Evolutionary conservation across 92 coral and sea anemone species (phyloP), one percentile per base, ranked within the genome.

Genomic region (Montipora capitata): DNA sequence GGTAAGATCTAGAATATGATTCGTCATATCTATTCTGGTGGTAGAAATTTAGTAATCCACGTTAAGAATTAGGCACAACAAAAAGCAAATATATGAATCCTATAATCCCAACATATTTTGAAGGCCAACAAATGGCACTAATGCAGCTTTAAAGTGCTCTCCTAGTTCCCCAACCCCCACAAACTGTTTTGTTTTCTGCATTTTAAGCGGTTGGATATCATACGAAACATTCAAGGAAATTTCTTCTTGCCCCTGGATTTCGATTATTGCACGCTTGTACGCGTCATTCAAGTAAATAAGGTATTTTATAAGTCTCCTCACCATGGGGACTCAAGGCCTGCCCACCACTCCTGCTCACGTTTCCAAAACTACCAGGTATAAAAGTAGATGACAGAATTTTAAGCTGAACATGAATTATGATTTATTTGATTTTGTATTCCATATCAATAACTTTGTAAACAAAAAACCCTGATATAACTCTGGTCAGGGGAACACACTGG

Each of bases 281-380:
- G 64, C 88, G 57, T 79, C 79, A 74, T 94, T 96, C 20, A 94
- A 73, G 52, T 74, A 72, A 4, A 92, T 57, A 40, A 94, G 74
- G 42, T 89, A n/a, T 82, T 74, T 87, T 88, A 74, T 83, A 87
- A 12, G 90, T 93, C 48, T 85, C 75, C 84, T 89, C 88, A 67
- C 98, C 72, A 67, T 67, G 72, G 72, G 72, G 10, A 67, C 72
- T 67, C 72, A 67, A 67, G 72, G 72, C 72, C 63, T 57, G 72
- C 43, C 72, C 72, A 67, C 72, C 72, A 27, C 72, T 67, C 72
- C 72, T 67, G 72, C 72, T 67, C 35, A 67, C 72, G 63, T 11
- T 57, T 57, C 15, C 63, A 11, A 57, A 57, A 57, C 16, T 57
- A 57, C 63, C 63, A 57, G 63, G 63, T 57, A 57, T 57, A 57